Evolutionary conservation across 2,797 vertebrate species (phyloP), one percentile per base, ranked within the genome.

Genomic region (Okamejei kenojei): DNA sequence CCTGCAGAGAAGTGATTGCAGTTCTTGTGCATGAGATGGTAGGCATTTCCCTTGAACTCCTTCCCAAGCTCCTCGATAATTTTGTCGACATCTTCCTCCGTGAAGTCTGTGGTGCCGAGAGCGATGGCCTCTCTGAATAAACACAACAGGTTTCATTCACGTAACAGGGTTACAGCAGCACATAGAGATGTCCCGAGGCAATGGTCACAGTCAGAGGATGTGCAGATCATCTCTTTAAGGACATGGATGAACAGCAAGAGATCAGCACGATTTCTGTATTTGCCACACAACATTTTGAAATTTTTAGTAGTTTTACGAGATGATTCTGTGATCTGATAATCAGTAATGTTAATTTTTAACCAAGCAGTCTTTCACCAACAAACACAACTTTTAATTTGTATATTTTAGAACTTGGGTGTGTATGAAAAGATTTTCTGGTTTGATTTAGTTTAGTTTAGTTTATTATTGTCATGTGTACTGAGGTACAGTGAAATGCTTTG

Each of bases 21-120:
- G 96, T 99, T 98, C 95, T 98, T 98, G 96, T 98, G 97, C 98
- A 98, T 98, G 93, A 98, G 96, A 93, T 98, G 98, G 94, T 97
- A 98, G 0, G 98, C 97, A 0, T 97, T 98, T 91, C 98, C 98
- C 95, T 97, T 98, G 95, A 97, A 98, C 93, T 99, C 98, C 94
- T 97, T 98, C 10, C 97, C 97, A 15, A 98, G 96, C 95, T 98
- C 97, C 95, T 98, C 98, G 97, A 98, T 98, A 95, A 99, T 98
- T 95, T 98, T 98, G 95, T 98, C 97, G 80, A 98, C 97, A 7
- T 98, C 97, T 93, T 99, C 97, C 95, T 98, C 97, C 82, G 97
- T 97, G 95, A 99, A 98, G 95, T 98, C 97, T 13, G 97, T 98
- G n/a, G 98, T 98, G 82, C 98, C 98, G 95, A 99, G 95, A 93